phyloP scores from a whole-genome alignment of 2,113 vertebrate genomes.

The Brienomyrus brachyistius region DNA sequence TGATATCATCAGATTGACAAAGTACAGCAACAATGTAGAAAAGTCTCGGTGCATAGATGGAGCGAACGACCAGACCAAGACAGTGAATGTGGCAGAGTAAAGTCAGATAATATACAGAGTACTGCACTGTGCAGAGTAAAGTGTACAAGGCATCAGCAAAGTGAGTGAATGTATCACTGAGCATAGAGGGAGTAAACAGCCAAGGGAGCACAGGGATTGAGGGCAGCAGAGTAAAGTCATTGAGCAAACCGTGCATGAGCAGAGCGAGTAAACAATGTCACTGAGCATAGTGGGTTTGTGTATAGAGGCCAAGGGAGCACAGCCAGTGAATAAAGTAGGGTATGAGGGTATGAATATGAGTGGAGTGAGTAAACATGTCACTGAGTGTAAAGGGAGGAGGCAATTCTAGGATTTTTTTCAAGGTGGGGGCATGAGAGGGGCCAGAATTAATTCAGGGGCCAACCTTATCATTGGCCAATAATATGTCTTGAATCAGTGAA shows the following conservation, averaged over 20 bases:
- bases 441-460: not conserved
- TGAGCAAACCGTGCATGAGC: not conserved
- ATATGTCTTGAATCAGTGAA: not conserved
- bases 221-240: not conserved
- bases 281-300: not conserved
- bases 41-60: not conserved
- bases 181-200: not conserved
- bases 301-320: not conserved
- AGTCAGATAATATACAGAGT: not conserved
- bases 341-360: not conserved
- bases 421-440: not conserved
- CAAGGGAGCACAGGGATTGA: not conserved
- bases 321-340: not conserved
- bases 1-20: not conserved
- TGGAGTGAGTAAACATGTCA: not conserved
- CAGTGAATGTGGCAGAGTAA: not conserved
- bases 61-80: not conserved
- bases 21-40: not conserved
- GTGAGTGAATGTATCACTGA: not conserved
- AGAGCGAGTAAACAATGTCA: not conserved
- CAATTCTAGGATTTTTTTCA: not conserved
- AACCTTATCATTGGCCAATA: not conserved
- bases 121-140: not conserved
- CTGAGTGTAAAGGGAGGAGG: not conserved
- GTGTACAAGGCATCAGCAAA: not conserved